Conservation (phyloP, 2,888 invertebrate genomes). For the Alentia gelatinosa region DNA sequence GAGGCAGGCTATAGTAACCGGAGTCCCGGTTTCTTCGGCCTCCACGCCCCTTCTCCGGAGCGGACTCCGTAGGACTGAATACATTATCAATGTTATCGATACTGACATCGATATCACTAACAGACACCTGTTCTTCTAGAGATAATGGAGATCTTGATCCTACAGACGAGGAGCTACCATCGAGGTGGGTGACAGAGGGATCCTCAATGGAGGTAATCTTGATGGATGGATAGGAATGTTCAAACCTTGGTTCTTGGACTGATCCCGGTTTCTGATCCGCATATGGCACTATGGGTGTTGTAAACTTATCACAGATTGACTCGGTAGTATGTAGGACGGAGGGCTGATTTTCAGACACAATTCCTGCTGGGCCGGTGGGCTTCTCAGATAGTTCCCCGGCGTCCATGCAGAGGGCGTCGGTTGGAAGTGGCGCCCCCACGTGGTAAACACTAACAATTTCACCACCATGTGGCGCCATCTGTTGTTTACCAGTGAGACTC, state of each 20-base stretch:
- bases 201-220: not conserved
- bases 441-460: not conserved
- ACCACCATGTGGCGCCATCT: not conserved
- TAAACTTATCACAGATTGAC: not conserved
- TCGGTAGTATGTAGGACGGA: not conserved
- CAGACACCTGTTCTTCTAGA: not conserved
- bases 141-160: not conserved
- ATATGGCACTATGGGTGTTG: not conserved
- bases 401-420: no score
- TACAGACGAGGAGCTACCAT: not conserved
- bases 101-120: slow-evolving; percentile 18
- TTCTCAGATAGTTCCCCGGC: not conserved
- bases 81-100: not conserved
- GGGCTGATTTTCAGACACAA: not conserved
- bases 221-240: not conserved
- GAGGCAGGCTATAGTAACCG: slow-evolving; percentile 45
- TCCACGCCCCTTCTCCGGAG: not conserved
- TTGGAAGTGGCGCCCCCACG: not conserved
- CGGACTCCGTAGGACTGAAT: not conserved
- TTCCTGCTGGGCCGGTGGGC: no score
- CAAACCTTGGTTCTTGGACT: not conserved
- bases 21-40: slow-evolving; percentile 34
- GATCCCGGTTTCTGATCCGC: not conserved
- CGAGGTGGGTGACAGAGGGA: not conserved
- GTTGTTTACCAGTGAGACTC: not conserved